Evolutionary conservation across 2,888 invertebrate species (phyloP), one percentile per base, ranked within the genome.

Genomic region (Latrodectus elegans): DNA sequence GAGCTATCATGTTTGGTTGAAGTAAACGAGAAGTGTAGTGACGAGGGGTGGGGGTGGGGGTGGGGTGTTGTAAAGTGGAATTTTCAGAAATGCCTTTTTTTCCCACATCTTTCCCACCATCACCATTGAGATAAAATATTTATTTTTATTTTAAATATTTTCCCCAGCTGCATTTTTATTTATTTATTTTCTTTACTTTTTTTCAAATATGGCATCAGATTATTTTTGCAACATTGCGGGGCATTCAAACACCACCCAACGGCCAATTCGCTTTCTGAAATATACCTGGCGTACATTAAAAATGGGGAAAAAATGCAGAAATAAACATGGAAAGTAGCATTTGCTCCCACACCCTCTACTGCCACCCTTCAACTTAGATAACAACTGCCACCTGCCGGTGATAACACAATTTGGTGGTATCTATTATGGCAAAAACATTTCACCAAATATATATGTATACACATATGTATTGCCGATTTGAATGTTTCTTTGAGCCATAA

Each of bases 91-190:
- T 78, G 80, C 75, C 79, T 75, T 78, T 52, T 22, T 67, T 51
- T 15, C 78, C 55, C 74, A 49, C 49, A 38, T 60, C 52, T 12
- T 4, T 15, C n/a, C 65, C 15, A 10, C 15, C 38, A 17, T 67
- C 73, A 71, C 15, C 52, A 49, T 53, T 22, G 15, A 85, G 79
- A 79, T 85, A 80, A 85, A 85, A 85, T 80, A 85, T 85, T 80
- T 79, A 85, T 85, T 55, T 85, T 80, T 80, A 74, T 71, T 84
- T 60, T 15, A 60, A 60, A 60, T 60, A 60, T 60, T 60, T 60
- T 60, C 60, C n/a, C 1, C 0, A 0, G 38, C 38, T 38, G 6
- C 6, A n/a, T n/a, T n/a, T n/a, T n/a, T n/a, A n/a, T n/a, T n/a
- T n/a, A n/a, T n/a, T n/a, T n/a, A n/a, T 60, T 60, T 60, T n/a